Evolutionary conservation across 2,888 invertebrate species (phyloP).

Genomic region (Aphrophora alni): DNA sequence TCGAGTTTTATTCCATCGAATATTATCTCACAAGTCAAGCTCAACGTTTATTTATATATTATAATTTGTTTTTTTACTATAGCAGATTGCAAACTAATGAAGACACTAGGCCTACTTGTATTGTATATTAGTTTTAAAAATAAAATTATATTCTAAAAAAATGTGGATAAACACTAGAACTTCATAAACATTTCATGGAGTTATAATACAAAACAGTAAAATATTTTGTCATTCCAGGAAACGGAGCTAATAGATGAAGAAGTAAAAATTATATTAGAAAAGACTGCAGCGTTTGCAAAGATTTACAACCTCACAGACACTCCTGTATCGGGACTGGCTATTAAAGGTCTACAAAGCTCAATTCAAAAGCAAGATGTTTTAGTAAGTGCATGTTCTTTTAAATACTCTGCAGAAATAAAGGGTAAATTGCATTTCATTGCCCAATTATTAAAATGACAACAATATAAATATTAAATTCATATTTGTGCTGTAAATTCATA

Average conservation of each 20-base stretch:
- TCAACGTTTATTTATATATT: too few relatives aligned
- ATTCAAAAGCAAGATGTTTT: not conserved
- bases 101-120: too few relatives aligned
- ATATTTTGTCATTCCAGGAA: not conserved
- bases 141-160: not conserved
- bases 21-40: too few relatives aligned
- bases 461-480: not conserved
- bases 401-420: too few relatives aligned
- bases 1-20: too few relatives aligned
- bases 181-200: not conserved
- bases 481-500: too few relatives aligned
- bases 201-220: not conserved
- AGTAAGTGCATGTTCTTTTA: too few relatives aligned
- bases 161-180: too few relatives aligned
- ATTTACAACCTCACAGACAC: not conserved
- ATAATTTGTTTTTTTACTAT: too few relatives aligned
- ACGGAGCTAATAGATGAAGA: too few relatives aligned
- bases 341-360: not conserved
- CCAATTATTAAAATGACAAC: not conserved
- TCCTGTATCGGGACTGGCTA: not conserved
- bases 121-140: not conserved
- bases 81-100: too few relatives aligned
- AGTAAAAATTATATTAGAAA: not conserved
- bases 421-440: too few relatives aligned
- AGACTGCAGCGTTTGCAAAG: not conserved